Percentiles rank a stretch among this genome's conserved stretches.
These are phyloP conservation scores for Apodemia hepburni DNA, from an alignment of 2,888 invertebrate genomes.

Conservation along the genomic window DNA sequence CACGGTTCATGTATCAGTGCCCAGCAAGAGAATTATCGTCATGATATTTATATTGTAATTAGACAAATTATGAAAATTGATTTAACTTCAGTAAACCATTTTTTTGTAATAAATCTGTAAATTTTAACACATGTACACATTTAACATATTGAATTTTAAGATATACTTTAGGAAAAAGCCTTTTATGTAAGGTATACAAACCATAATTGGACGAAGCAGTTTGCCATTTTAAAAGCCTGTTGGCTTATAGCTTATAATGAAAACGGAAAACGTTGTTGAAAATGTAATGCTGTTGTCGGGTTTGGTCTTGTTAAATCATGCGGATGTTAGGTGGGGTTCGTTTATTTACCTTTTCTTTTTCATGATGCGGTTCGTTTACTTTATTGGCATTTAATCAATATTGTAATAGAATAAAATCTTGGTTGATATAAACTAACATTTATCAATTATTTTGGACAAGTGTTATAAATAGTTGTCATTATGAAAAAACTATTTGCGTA, in stretches of 20 bases:
- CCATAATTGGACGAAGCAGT: neutral
- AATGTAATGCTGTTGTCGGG: constrained; percentile 53
- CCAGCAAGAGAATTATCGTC: too few species aligned
- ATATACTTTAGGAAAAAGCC: neutral
- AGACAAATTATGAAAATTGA: too few species aligned
- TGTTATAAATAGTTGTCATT: too few species aligned
- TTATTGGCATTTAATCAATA: neutral
- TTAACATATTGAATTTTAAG: neutral
- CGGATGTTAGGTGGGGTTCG: constrained; percentile 51
- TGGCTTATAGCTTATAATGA: constrained; percentile 37
- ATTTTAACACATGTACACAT: neutral
- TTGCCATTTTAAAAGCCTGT: neutral
- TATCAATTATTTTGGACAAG: too few species aligned
- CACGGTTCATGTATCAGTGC: too few species aligned
- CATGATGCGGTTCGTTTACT: neutral
- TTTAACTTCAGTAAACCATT: too few species aligned
- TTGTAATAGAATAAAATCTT: neutral
- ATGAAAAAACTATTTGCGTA: too few species aligned
- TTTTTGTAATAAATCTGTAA: too few species aligned
- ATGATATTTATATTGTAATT: too few species aligned
- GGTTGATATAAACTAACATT: too few species aligned
- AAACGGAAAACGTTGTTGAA: constrained; percentile 48
- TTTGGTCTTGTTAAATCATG: constrained; percentile 61
- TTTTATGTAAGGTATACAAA: constrained; percentile 2
- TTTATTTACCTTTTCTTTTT: constrained; percentile 31